Base-by-base conservation (phyloP, 1,140 invertebrate species). In the Pomacea maculata region DNA sequence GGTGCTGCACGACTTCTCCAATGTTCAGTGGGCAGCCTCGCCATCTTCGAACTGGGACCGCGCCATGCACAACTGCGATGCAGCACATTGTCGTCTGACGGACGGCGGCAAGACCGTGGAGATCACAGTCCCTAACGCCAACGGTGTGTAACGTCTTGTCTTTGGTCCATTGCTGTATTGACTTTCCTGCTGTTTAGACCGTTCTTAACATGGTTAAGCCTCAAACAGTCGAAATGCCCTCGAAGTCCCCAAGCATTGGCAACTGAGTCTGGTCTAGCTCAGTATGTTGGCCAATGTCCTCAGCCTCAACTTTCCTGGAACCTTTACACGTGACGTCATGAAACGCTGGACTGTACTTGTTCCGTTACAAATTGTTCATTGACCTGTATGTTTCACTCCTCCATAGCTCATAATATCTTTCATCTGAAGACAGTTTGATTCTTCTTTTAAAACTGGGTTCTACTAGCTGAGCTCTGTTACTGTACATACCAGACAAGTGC, bases 1-100 rank as follows among this genome's bases (percentile, higher is more conserved):
- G 81, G 65, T 75, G 2, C 82, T 88, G 65, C 68, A 45, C 14
- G 86, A 87, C 65, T n/a, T 87, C 19, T 79, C 71, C 17, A 79
- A 83, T 52, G 25, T 88, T 29, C 85, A 88, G 80, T 88, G 83
- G 83, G 85, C 87, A 15, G 86, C 85, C 17, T 77, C 79, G 45
- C 71, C 82, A 1, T 79, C 68, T 52, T 34, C 45, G 12, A 72
- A 80, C 55, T 88, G 87, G 83, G 64, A 65, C 45, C 82, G 83
- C 57, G 79, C 57, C 57, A 88, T 88, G 87, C 76, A 57, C 12
- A 87, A 52, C 55, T 88, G 87, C 84, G 78, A 85, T 29, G 61
- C 65, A 17, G 61, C 52, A 0, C 75, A 79, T 17, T 88, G 87
- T 79, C 79, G 73, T n/a, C 72, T 86, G 19, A n/a, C 78, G 17